Conservation (phyloP, 2,888 invertebrate species). For the Isotomurus palustris region DNA sequence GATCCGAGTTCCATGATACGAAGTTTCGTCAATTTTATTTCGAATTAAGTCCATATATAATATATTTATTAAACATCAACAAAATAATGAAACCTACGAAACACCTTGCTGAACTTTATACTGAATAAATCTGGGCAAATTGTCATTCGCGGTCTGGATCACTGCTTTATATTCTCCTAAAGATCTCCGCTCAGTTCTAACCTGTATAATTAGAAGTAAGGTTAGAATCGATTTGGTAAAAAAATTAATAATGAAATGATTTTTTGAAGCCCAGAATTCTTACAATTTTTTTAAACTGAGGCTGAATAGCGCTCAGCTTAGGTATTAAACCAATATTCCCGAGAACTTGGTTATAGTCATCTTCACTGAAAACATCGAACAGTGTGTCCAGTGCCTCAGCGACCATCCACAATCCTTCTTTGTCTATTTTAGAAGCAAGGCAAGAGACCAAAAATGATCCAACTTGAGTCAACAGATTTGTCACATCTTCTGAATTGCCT, state of each 20-base stretch:
- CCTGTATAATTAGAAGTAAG: slow-evolving; percentile 53
- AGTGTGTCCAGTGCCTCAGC: slow-evolving; percentile 70
- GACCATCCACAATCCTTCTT: slow-evolving; percentile 64
- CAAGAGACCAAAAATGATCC: slow-evolving; percentile 59
- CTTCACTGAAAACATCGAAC: slow-evolving; percentile 72
- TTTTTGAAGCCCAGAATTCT: too few relatives aligned
- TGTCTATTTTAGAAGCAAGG: slow-evolving; percentile 52
- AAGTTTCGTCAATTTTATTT: too few relatives aligned
- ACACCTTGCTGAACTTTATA: slow-evolving; percentile 57
- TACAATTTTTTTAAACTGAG: slow-evolving; percentile 65
- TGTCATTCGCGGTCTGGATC: slow-evolving; percentile 65
- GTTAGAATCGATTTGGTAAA: background rate
- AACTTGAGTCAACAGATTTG: slow-evolving; percentile 39
- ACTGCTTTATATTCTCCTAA: slow-evolving; percentile 65
- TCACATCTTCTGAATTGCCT: slow-evolving; percentile 10
- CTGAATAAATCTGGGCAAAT: slow-evolving; percentile 66
- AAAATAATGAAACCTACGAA: slow-evolving; percentile 11
- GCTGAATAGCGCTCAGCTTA: slow-evolving; percentile 58
- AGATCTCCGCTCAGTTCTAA: slow-evolving; percentile 61
- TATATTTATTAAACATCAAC: too few relatives aligned
- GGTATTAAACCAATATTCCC: slow-evolving; percentile 61
- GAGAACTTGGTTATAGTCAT: slow-evolving; percentile 64
- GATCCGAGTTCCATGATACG: too few relatives aligned
- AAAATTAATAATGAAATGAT: too few relatives aligned
- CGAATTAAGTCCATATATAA: background rate